Evolutionary conservation across 2,888 invertebrate species (phyloP).

Genomic region (Drosophila prostipennis): DNA sequence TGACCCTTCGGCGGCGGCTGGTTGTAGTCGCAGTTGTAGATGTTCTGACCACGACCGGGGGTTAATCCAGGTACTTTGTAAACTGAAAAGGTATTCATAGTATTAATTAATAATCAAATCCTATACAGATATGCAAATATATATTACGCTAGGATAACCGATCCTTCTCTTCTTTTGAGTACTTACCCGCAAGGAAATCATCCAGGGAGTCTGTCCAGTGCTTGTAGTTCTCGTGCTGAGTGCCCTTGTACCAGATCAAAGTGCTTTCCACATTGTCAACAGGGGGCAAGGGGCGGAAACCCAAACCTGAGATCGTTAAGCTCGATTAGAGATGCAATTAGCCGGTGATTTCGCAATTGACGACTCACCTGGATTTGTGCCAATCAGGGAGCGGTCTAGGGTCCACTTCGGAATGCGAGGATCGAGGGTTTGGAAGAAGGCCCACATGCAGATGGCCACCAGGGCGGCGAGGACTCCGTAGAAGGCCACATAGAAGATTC

Average conservation of each 20-base stretch:
- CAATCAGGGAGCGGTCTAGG: conserved; percentile 93
- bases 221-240: conserved; percentile 89
- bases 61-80: conserved; percentile 90
- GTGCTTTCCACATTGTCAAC: conserved; percentile 95
- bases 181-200: conserved; percentile 89
- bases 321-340: neutral
- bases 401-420: conserved; percentile 96
- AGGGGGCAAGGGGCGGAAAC: conserved; percentile 96
- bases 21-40: conserved; percentile 90
- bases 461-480: conserved; percentile 95
- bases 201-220: conserved; percentile 92
- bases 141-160: too few relatives aligned
- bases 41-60: conserved; percentile 90
- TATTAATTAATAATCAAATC: too few relatives aligned
- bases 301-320: conserved; percentile 86
- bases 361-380: conserved; percentile 92
- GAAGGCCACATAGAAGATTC: conserved; percentile 97
- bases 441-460: conserved; percentile 97
- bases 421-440: conserved; percentile 95
- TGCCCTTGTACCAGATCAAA: conserved; percentile 96
- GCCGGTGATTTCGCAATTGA: fast-evolving
- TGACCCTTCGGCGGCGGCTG: conserved; percentile 89
- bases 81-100: conserved; percentile 83
- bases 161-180: too few relatives aligned
- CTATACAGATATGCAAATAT: too few relatives aligned